Evolutionary conservation across 1,140 invertebrate species (phyloP).

Genomic region (Chironomus tepperi): DNA sequence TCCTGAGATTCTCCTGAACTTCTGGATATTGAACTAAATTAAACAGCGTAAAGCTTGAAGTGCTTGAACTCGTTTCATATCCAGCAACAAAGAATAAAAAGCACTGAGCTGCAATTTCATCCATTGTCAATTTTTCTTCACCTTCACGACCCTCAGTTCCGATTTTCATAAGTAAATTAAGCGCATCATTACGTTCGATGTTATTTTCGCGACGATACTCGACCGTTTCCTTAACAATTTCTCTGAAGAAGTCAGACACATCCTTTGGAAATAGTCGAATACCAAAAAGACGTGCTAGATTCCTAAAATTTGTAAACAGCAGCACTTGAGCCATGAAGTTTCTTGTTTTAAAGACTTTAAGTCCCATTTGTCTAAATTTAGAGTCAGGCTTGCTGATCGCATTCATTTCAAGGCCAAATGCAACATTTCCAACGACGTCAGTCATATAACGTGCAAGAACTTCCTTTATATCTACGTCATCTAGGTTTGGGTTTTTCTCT

Average conservation of each 20-base stretch:
- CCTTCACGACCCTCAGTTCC: constrained; percentile 40
- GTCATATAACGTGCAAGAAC: constrained; percentile 39
- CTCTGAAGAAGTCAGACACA: constrained; percentile 44
- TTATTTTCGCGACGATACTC: constrained; percentile 41
- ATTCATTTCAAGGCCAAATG: constrained; percentile 40
- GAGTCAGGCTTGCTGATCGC: constrained; percentile 34
- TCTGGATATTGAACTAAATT: constrained; percentile 44
- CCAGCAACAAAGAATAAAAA: constrained; percentile 45
- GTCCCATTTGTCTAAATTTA: constrained; percentile 31
- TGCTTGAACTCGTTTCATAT: constrained; percentile 48
- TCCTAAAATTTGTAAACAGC: background rate
- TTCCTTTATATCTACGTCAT: constrained; percentile 34
- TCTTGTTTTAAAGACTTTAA: constrained; percentile 19
- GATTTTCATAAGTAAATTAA: constrained; percentile 50
- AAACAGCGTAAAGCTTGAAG: constrained; percentile 42
- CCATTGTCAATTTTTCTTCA: constrained; percentile 28
- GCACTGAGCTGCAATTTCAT: constrained; percentile 38
- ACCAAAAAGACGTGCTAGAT: constrained; percentile 27
- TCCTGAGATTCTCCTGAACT: constrained; percentile 42
- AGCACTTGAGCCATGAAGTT: background rate
- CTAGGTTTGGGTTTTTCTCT: constrained; percentile 26
- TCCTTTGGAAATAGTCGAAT: constrained; percentile 38
- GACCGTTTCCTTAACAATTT: constrained; percentile 47
- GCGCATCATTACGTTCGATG: constrained; percentile 47
- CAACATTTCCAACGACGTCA: constrained; percentile 41